These are phyloP conservation scores for Sminthurinus aureus DNA, from an alignment of 2,888 invertebrate genomes.

Conservation along the genomic window DNA sequence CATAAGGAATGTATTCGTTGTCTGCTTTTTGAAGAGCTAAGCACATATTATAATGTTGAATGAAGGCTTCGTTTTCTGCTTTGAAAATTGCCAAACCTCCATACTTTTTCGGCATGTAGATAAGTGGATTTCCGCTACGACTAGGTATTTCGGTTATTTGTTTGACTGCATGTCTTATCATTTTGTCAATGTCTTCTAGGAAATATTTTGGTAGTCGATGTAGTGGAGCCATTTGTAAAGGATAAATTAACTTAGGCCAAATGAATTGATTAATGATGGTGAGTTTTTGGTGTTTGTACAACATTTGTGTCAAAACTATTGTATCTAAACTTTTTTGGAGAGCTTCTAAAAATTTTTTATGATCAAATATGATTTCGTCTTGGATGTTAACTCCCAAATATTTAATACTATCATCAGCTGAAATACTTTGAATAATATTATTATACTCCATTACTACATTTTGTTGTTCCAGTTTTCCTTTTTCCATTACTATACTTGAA, in stretches of 20 bases:
- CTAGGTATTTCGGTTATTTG: neutral
- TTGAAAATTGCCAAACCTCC: neutral
- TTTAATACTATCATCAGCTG: conserved; percentile 23
- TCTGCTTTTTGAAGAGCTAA: neutral
- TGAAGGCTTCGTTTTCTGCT: conserved; percentile 16
- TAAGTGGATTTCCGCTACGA: too few species aligned
- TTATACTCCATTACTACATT: neutral
- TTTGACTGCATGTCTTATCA: neutral
- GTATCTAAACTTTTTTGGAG: conserved; percentile 2
- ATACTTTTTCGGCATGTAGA: neutral
- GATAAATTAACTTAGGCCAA: neutral
- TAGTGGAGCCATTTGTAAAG: conserved; percentile 1
- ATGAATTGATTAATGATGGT: too few species aligned
- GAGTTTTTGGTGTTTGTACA: conserved; percentile 38
- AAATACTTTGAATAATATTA: neutral
- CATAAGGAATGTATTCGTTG: too few species aligned
- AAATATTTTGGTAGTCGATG: neutral
- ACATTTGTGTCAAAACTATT: conserved; percentile 9
- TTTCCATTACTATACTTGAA: neutral
- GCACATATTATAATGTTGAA: conserved; percentile 31
- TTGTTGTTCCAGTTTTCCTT: neutral
- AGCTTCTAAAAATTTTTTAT: neutral
- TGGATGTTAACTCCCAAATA: conserved; percentile 41
- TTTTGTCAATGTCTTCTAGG: neutral
- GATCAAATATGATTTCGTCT: conserved; percentile 30